Conservation (phyloP, 2,113 vertebrate species). For the Columbina picui region DNA sequence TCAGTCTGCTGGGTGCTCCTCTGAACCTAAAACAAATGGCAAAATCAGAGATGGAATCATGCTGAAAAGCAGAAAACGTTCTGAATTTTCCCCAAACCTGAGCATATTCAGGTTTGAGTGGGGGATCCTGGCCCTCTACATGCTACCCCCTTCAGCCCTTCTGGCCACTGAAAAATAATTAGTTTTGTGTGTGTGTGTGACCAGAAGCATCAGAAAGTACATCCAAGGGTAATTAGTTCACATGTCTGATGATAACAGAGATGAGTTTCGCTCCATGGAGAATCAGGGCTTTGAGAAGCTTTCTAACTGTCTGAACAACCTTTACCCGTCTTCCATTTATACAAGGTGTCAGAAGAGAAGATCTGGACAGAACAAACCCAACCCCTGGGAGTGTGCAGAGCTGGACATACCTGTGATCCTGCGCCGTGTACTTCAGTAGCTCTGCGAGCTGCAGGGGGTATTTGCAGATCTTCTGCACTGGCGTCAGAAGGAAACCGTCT, state of each 20-base stretch:
- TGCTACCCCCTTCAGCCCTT: background rate
- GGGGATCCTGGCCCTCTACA: background rate
- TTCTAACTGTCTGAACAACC: background rate
- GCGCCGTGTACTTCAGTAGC: constrained; percentile 96
- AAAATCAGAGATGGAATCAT: background rate
- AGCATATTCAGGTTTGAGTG: background rate
- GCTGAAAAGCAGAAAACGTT: background rate
- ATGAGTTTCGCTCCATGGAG: background rate
- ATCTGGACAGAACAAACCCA: background rate
- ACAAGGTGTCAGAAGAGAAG: background rate
- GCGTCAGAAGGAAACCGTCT: constrained; percentile 95
- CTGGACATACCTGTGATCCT: constrained; percentile 91
- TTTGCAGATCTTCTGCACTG: constrained; percentile 99
- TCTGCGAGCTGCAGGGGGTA: constrained; percentile 97
- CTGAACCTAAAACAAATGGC: background rate
- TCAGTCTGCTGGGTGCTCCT: background rate
- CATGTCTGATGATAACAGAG: background rate
- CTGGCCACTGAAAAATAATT: background rate
- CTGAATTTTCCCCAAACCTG: background rate
- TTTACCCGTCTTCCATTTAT: background rate
- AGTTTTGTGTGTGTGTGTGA: background rate
- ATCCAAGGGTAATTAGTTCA: constrained; percentile 48
- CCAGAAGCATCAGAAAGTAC: constrained; percentile 7
- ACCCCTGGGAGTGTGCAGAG: fast-evolving
- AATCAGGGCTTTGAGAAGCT: background rate